Evolutionary conservation across 2,888 invertebrate species (phyloP), one percentile per base, ranked within the genome.

Genomic region (Epinotia nisella): DNA sequence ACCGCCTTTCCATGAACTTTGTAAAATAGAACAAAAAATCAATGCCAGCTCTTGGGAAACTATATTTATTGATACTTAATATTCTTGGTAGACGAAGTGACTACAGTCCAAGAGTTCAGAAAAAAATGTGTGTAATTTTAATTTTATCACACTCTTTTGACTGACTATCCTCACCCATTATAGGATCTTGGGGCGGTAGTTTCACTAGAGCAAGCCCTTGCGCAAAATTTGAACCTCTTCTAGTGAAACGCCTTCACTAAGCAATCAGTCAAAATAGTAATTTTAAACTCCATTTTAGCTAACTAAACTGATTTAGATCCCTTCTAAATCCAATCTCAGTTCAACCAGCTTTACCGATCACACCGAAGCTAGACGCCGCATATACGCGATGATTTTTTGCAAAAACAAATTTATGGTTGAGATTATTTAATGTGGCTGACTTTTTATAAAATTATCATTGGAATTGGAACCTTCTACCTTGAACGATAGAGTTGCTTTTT

Each of bases 81-180:
- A 4, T 41, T 19, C n/a, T 61, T 24, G 39, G 13, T 35, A 65
- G 55, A 55, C 15, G 17, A 53, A 17, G 9, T 29, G 4, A 55
- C 55, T 70, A 70, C 70, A 70, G 62, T 56, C 70, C 70, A 41
- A 49, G 56, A 19, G 56, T 53, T 29, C 1, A 68, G 41, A 70
- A 17, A 49, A n/a, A 62, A 21, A 11, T 24, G 21, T 39, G 10
- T 10, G 3, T 15, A 3, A 2, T 21, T 29, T 9, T 4, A 15
- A 53, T 64, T 51, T 64, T 3, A 9, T 35, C 35, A 35, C 9
- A 35, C 35, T 9, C 35, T 35, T 65, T 55, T 55, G 39, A 65
- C 39, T 39, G 65, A 56, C 21, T 66, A 55, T 41, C 1, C 9
- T 24, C 24, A 35, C 1, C 21, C 1, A 49, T 45, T 45, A n/a